phyloP scores from a whole-genome alignment of 2,888 invertebrate species.

The Cryptocephalus primarius region DNA sequence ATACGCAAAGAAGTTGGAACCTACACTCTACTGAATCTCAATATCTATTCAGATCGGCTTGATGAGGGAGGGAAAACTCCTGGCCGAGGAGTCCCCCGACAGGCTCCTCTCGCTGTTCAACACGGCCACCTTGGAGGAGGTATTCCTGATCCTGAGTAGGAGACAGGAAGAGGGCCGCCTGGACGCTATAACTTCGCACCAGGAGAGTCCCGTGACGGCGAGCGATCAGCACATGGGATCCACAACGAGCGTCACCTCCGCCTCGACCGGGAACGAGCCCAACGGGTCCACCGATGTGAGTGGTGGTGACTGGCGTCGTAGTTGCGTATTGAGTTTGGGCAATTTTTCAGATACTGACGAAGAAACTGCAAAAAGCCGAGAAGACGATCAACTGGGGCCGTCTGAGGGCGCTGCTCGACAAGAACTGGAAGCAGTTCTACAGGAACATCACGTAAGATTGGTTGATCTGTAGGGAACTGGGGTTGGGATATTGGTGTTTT shows the following conservation, averaged over 20 bases:
- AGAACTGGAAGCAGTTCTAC: constrained; percentile 25
- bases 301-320: background rate
- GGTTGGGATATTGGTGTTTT: too few species aligned
- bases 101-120: constrained; percentile 58
- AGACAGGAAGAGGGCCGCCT: constrained; percentile 42
- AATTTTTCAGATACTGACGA: constrained; percentile 5
- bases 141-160: constrained; percentile 70
- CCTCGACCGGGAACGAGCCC: constrained; percentile 17
- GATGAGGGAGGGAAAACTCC: constrained; percentile 71
- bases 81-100: constrained; percentile 76
- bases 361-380: constrained; percentile 9
- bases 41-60: constrained; percentile 65
- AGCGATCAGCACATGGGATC: constrained; percentile 8
- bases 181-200: constrained; percentile 14
- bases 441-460: constrained; percentile 22
- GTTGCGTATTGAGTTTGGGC: background rate
- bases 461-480: too few species aligned
- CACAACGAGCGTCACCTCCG: constrained; percentile 13
- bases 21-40: too few species aligned
- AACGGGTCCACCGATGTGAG: constrained; percentile 24
- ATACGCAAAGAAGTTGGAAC: too few species aligned
- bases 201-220: constrained; percentile 11
- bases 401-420: constrained; percentile 19
- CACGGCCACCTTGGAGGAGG: constrained; percentile 71
- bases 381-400: constrained; percentile 13